Percentiles rank a stretch among this genome's conserved stretches.
These are phyloP conservation scores for Aethina tumida DNA, from an alignment of 1,140 invertebrate species.

Conservation along the genomic window DNA sequence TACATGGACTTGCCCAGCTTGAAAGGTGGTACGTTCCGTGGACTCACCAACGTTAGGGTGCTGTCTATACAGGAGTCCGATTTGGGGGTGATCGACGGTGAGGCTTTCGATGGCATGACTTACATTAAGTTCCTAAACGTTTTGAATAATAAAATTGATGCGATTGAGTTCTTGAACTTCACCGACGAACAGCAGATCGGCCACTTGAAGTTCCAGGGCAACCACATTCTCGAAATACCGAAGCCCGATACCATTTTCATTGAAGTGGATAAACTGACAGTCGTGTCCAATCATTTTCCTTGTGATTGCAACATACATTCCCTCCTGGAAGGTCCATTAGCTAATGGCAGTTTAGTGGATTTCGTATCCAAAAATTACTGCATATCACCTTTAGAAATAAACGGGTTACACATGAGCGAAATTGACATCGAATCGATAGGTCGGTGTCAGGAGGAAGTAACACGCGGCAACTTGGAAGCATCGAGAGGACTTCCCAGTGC, in stretches of 20 bases:
- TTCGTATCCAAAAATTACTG: constrained; percentile 71
- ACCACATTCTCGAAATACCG: constrained; percentile 68
- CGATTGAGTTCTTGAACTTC: constrained; percentile 60
- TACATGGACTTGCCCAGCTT: constrained; percentile 70
- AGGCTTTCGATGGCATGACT: constrained; percentile 60
- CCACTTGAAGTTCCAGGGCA: constrained; percentile 61
- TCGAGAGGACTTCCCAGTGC: constrained; percentile 11
- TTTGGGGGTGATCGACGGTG: constrained; percentile 56
- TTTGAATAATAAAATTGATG: constrained; percentile 74
- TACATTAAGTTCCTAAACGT: constrained; percentile 61
- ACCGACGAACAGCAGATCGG: constrained; percentile 56
- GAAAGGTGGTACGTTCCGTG: constrained; percentile 60
- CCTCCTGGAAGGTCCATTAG: constrained; percentile 60
- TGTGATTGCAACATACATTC: constrained; percentile 73
- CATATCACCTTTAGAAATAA: constrained; percentile 72
- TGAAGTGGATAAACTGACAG: constrained; percentile 53
- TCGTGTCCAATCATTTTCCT: constrained; percentile 68
- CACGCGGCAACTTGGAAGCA: constrained; percentile 52
- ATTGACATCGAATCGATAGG: constrained; percentile 58
- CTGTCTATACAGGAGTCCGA: constrained; percentile 71
- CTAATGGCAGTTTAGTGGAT: constrained; percentile 49
- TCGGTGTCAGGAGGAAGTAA: constrained; percentile 53
- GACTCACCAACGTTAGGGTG: constrained; percentile 59
- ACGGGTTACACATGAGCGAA: constrained; percentile 59
- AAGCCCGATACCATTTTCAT: constrained; percentile 52